Evolutionary conservation across 2,797 vertebrate species (phyloP), one percentile per base, ranked within the genome.

Genomic region (Gymnoscopelus braueri): DNA sequence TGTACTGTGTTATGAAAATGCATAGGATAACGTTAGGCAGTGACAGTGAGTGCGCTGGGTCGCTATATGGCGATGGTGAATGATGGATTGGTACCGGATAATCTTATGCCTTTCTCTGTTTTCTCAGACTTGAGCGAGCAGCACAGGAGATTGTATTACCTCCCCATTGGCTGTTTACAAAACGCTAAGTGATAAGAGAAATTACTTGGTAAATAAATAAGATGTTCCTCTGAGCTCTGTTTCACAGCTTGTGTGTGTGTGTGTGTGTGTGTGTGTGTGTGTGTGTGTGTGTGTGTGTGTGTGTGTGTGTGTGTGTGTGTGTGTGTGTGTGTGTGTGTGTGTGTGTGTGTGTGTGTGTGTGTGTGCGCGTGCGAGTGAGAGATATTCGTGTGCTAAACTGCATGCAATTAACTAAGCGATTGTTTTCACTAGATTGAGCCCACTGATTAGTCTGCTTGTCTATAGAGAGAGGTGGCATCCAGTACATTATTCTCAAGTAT

Each of bases 371-470:
- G 14, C 14, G 48, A 13, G 26, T 29, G 54, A 26, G 81, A 87
- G 87, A 84, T 75, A 79, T 87, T 90, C 87, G 80, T 81, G 80
- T 72, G 62, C 80, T 87, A 88, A 90, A 90, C 86, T 89, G 84
- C 79, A 90, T 90, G 91, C 90, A 92, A 91, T 94, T 93, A 93
- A 92, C 86, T 86, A 74, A 76, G 79, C 83, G 84, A 92, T 93
- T 92, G 88, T 91, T 92, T 90, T 90, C 73, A 75, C 79, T 80
- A 88, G 91, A 93, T 91, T 87, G 88, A 84, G 78, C 80, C 67
- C 61, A 65, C 79, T 89, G 85, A 93, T 92, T 92, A 90, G 79
- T 71, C 75, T 67, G 70, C 74, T 75, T 78, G 67, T 84, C 79
- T 32, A 32, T 32, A 4, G 35, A 44, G 39, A 44, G 39, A 0